Conservation (phyloP, 2,888 invertebrate genomes). For the Euplagia quadripunctaria region DNA sequence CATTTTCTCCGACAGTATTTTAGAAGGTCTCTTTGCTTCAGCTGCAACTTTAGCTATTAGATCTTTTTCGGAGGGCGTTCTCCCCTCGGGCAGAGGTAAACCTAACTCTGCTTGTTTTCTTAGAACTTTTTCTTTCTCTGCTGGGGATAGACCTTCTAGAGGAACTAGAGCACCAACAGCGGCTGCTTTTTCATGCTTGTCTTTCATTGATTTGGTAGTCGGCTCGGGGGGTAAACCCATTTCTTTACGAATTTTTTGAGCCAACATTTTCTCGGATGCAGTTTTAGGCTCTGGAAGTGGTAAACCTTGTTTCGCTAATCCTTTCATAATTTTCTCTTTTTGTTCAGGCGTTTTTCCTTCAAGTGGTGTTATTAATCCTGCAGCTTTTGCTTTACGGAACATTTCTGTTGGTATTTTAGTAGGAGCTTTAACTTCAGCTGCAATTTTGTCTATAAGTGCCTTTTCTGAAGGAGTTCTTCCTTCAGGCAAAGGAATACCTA, state of each 20-base stretch:
- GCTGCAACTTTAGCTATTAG: background rate
- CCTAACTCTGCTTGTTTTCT: slow-evolving; percentile 46
- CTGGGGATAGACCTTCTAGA: slow-evolving; percentile 50
- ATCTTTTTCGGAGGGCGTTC: slow-evolving; percentile 35
- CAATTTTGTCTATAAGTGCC: too few relatives aligned
- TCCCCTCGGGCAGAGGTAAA: slow-evolving; percentile 53
- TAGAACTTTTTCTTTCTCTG: slow-evolving; percentile 57
- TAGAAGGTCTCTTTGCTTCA: slow-evolving; percentile 1
- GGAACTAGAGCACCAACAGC: slow-evolving; percentile 52
- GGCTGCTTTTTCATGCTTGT: slow-evolving; percentile 40
- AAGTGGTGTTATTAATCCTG: too few relatives aligned
- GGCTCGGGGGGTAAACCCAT: too few relatives aligned
- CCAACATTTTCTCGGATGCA: background rate
- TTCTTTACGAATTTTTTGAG: too few relatives aligned
- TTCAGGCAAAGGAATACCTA: too few relatives aligned
- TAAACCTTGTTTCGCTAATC: slow-evolving; percentile 3
- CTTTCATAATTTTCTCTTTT: slow-evolving; percentile 25
- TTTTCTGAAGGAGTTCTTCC: too few relatives aligned
- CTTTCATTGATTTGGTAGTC: slow-evolving; percentile 37
- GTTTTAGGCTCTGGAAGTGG: slow-evolving; percentile 8
- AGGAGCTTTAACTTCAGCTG: too few relatives aligned
- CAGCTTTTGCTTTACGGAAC: too few relatives aligned
- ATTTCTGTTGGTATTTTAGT: too few relatives aligned
- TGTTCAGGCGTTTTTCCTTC: slow-evolving; percentile 30
- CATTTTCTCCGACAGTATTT: slow-evolving; percentile 8